Evolutionary conservation across 2,888 invertebrate species (phyloP).

Genomic region (Amaurobius ferox): DNA sequence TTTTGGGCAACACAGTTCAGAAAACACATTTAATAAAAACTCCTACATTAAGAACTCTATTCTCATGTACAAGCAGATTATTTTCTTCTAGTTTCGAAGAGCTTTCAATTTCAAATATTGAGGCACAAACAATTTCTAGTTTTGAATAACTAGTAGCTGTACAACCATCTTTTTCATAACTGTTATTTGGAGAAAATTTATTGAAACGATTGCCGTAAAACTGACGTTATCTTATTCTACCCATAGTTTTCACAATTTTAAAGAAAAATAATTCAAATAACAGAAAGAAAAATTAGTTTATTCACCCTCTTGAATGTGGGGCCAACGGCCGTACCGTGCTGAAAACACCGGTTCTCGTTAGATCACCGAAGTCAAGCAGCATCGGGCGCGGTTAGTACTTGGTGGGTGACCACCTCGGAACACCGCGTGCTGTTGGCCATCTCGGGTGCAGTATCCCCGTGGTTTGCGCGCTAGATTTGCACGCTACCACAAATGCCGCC

Average conservation of each 20-base stretch:
- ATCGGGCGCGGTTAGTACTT: no score
- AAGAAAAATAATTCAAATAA: not conserved
- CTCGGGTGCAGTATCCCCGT: no score
- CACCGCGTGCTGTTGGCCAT: no score
- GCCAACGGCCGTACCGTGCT: no score
- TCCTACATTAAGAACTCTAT: slow-evolving; percentile 15
- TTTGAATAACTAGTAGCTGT: not conserved
- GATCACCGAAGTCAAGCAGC: no score
- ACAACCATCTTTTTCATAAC: not conserved
- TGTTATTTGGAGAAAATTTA: not conserved
- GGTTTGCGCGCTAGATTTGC: no score
- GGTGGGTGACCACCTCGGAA: no score
- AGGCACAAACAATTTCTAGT: no score
- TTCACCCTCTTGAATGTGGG: not conserved
- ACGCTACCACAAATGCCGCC: no score
- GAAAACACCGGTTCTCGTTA: no score
- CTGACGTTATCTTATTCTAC: not conserved
- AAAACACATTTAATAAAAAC: slow-evolving; percentile 17
- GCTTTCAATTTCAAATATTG: no score
- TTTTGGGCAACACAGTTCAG: slow-evolving; percentile 6
- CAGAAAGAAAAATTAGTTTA: not conserved
- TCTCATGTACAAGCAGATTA: not conserved
- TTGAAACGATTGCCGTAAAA: not conserved
- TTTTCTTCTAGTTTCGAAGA: not conserved
- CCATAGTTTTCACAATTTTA: not conserved